Base-by-base conservation (phyloP, 1,140 invertebrate genomes). In the Tetraneura akinire region DNA sequence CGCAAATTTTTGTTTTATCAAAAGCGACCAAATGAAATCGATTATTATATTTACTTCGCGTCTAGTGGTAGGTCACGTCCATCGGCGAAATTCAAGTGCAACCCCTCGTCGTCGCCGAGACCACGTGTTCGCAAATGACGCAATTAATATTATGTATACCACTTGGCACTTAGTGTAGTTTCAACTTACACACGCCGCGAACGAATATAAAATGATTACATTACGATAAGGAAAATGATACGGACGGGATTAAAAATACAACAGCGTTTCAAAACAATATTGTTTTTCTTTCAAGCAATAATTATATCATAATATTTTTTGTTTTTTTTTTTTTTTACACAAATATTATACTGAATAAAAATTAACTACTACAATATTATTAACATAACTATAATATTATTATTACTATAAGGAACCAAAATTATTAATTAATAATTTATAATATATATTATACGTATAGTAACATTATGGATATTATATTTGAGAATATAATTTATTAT, bases 401-500 rank as follows among this genome's bases (percentile, higher is more conserved):
- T 78, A 78, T 78, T 45, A 37, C 74, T 78, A 78, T 60, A 78
- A 78, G 74, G 74, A 78, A 78, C 74, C 55, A 78, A 78, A 45
- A 62, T 60, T 62, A 45, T 42, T 51, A 49, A 37, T 37, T 37
- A 37, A 37, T 37, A 13, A 37, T 32, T n/a, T n/a, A 57, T 55
- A 32, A 32, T 78, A 47, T 11, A 78, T 26, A 45, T 57, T 42
- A 10, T 42, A 42, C n/a, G 32, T 21, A 62, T 47, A 13, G 37
- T 29, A 60, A 60, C 37, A 37, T n/a, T n/a, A n/a, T n/a, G 29
- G 18, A 60, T 57, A 53, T 21, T n/a, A n/a, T n/a, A n/a, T n/a
- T n/a, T n/a, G n/a, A n/a, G n/a, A n/a, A n/a, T 29, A 62, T 62
- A 45, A 21, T 78, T 51, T 32, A 32, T 5, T 45, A 45, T 47